These are phyloP conservation scores for Ennomos quercinarius DNA, from an alignment of 2,888 invertebrate genomes.

Conservation along the genomic window DNA sequence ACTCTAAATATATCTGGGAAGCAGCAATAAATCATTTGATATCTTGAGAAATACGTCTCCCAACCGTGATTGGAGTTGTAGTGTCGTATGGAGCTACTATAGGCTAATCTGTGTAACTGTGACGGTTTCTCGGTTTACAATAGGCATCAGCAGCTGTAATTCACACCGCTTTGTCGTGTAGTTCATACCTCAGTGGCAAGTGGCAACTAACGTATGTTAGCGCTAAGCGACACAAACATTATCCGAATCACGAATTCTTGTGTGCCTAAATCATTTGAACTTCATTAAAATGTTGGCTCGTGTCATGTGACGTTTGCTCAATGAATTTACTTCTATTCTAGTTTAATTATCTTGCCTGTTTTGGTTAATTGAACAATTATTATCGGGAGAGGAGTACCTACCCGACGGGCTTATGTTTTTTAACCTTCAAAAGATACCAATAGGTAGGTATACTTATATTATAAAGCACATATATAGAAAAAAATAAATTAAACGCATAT, in stretches of 20 bases:
- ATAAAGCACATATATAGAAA: not conserved
- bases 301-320: constrained; percentile 25
- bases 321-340: constrained; percentile 3
- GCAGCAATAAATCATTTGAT: constrained; percentile 70
- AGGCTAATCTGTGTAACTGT: constrained; percentile 44
- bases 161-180: constrained; percentile 65
- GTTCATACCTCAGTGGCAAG: constrained; percentile 63
- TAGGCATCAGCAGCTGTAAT: constrained; percentile 69
- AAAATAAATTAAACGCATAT: too few relatives aligned
- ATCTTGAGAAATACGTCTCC: constrained; percentile 61
- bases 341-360: constrained; percentile 13
- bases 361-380: constrained; percentile 12
- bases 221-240: constrained; percentile 65
- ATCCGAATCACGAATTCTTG: constrained; percentile 53
- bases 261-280: constrained; percentile 50
- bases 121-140: constrained; percentile 72
- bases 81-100: constrained; percentile 35
- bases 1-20: constrained; percentile 46
- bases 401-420: not conserved
- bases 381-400: constrained; percentile 16
- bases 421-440: constrained; percentile 16
- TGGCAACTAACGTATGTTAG: constrained; percentile 60
- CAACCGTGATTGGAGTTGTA: constrained; percentile 58
- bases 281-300: constrained; percentile 40
- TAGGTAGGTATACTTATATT: constrained; percentile 6